Conservation (phyloP, 1,140 invertebrate species). For the Chrysomallon squamiferum region DNA sequence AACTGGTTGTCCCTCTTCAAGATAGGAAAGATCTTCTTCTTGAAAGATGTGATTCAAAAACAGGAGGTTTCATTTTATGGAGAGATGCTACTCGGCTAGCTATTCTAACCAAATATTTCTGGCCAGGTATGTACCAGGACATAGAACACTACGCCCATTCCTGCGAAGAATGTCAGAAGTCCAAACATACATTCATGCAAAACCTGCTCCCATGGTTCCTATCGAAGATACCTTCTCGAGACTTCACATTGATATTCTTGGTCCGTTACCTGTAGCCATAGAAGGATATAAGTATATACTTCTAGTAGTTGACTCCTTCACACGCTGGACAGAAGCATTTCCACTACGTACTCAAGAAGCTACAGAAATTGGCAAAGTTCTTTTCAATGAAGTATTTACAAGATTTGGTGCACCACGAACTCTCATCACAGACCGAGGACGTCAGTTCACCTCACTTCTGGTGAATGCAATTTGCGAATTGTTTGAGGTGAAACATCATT, state of each 20-base stretch:
- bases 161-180: slow-evolving; percentile 20
- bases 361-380: slow-evolving; percentile 12
- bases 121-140: slow-evolving; percentile 25
- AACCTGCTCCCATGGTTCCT: slow-evolving; percentile 17
- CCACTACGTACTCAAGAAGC: slow-evolving; percentile 16
- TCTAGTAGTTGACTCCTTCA: slow-evolving; percentile 26
- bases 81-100: slow-evolving; percentile 9
- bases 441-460: slow-evolving; percentile 21
- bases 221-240: slow-evolving; percentile 23
- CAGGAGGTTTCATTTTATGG: slow-evolving; percentile 19
- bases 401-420: slow-evolving; percentile 23
- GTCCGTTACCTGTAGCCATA: slow-evolving; percentile 18
- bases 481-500: slow-evolving; percentile 17
- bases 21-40: slow-evolving; percentile 17
- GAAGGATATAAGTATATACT: slow-evolving; percentile 30
- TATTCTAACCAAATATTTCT: slow-evolving; percentile 19
- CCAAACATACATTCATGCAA: slow-evolving; percentile 4
- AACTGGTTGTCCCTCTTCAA: slow-evolving; percentile 19
- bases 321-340: slow-evolving; percentile 31
- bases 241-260: slow-evolving; percentile 34
- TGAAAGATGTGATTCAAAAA: slow-evolving; percentile 22
- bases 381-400: slow-evolving; percentile 26
- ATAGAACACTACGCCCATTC: slow-evolving; percentile 14
- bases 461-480: slow-evolving; percentile 20
- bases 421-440: slow-evolving; percentile 19